Percentiles rank a stretch among this genome's conserved stretches.
Conservation (phyloP, 2,113 vertebrate genomes). For the Puffinus mauretanicus region DNA sequence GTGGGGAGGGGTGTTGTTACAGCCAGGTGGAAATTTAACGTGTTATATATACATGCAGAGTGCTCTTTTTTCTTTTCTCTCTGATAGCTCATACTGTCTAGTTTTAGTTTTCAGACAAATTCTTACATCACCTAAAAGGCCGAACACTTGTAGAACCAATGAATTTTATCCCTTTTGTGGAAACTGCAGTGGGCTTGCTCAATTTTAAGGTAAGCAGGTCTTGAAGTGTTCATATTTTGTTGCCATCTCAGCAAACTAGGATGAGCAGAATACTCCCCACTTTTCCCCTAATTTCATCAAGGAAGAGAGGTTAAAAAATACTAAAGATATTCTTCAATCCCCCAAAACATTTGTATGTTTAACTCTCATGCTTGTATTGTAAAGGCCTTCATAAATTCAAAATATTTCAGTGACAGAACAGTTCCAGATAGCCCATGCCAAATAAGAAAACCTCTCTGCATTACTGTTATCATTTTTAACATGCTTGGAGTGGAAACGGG, state of each 20-base stretch:
- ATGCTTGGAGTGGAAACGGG: background rate
- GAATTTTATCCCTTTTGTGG: slow-evolving; percentile 98
- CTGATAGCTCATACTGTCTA: slow-evolving; percentile 39
- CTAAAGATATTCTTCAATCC: background rate
- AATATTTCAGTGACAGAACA: background rate
- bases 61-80: background rate
- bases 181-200: slow-evolving; percentile 95
- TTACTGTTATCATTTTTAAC: background rate
- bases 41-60: background rate
- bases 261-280: background rate
- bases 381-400: background rate
- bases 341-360: background rate
- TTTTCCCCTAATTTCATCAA: background rate
- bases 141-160: slow-evolving; percentile 87
- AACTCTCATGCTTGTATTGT: background rate
- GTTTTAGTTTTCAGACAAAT: slow-evolving; percentile 97
- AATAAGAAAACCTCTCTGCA: background rate
- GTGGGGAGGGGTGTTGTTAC: background rate
- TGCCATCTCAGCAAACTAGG: slow-evolving; percentile 1
- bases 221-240: slow-evolving; percentile 49
- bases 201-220: slow-evolving; percentile 94
- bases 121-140: slow-evolving; percentile 87
- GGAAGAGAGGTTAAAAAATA: background rate
- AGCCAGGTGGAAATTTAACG: slow-evolving; percentile 53
- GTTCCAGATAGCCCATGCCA: background rate